Percentiles rank a stretch among this genome's conserved stretches.
These are phyloP conservation scores for Cosmorhoe ocellata DNA, from an alignment of 2,888 invertebrate species.

Conservation along the genomic window DNA sequence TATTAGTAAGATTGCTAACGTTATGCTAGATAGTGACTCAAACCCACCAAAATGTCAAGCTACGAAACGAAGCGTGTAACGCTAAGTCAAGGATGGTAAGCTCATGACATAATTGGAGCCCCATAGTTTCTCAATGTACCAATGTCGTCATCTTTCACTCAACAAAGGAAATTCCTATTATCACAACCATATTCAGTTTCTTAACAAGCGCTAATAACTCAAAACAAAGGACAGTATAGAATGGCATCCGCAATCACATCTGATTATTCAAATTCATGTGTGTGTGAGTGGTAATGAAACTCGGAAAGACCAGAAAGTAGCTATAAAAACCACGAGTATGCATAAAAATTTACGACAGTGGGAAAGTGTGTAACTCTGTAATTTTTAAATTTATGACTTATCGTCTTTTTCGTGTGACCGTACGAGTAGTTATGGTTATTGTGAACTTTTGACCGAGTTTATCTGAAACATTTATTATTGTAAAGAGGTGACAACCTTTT, in stretches of 20 bases:
- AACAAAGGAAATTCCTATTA: constrained; percentile 29
- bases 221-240: constrained; percentile 22
- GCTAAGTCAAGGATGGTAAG: too few species aligned
- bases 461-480: constrained; percentile 14
- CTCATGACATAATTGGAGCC: constrained; percentile 6
- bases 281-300: constrained; percentile 23
- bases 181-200: constrained; percentile 23
- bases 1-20: too few species aligned
- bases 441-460: constrained; percentile 19
- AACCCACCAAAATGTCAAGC: background rate
- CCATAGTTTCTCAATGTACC: constrained; percentile 2
- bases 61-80: too few species aligned
- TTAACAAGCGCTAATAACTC: constrained; percentile 23
- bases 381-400: constrained; percentile 26
- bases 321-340: constrained; percentile 22
- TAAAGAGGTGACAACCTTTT: constrained; percentile 12
- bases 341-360: constrained; percentile 31
- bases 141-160: constrained; percentile 25
- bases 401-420: constrained; percentile 25
- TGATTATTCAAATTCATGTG: constrained; percentile 23
- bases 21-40: too few species aligned
- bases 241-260: constrained; percentile 4
- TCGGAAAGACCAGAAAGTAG: constrained; percentile 29
- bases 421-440: constrained; percentile 7
- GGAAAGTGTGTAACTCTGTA: constrained; percentile 29